Conservation (phyloP, 2,113 vertebrate genomes). For the Bambusicola thoracicus region DNA sequence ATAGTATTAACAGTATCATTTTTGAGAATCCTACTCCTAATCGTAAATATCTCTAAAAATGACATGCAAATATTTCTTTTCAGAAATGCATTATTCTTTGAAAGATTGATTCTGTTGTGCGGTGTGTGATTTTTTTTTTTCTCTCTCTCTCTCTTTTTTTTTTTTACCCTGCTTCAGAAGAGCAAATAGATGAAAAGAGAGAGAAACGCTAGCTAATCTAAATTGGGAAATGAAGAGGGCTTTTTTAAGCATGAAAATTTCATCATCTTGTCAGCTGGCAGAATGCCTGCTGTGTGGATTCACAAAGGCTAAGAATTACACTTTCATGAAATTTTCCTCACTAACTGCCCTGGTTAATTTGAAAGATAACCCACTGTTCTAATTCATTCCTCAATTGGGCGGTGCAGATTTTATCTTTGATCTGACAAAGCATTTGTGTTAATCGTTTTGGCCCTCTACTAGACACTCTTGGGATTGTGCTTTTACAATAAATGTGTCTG, state of each 20-base stretch:
- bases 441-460: constrained; percentile 89
- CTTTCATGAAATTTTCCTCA: constrained; percentile 90
- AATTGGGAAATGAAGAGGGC: constrained; percentile 87
- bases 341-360: constrained; percentile 92
- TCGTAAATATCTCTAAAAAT: constrained; percentile 53
- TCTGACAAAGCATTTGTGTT: constrained; percentile 91
- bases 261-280: constrained; percentile 90
- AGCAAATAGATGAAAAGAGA: constrained; percentile 74
- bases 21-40: constrained; percentile 40
- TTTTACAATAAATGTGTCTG: constrained; percentile 91
- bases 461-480: constrained; percentile 90
- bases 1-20: constrained; percentile 20
- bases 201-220: constrained; percentile 87
- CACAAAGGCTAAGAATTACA: constrained; percentile 91
- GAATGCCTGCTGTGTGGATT: constrained; percentile 90
- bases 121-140: background rate
- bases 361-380: constrained; percentile 92
- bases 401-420: constrained; percentile 89
- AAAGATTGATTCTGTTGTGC: constrained; percentile 72
- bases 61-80: constrained; percentile 55
- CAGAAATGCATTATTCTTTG: constrained; percentile 58
- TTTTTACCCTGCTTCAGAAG: constrained; percentile 74
- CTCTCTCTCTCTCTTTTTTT: background rate
- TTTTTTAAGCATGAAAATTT: constrained; percentile 91
- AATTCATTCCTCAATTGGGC: constrained; percentile 89